A percentile compares a stretch with the other conserved stretches of the same genome.
These are phyloP conservation scores for Spilarctia lutea DNA, from an alignment of 2,888 invertebrate species.

Conservation along the genomic window DNA sequence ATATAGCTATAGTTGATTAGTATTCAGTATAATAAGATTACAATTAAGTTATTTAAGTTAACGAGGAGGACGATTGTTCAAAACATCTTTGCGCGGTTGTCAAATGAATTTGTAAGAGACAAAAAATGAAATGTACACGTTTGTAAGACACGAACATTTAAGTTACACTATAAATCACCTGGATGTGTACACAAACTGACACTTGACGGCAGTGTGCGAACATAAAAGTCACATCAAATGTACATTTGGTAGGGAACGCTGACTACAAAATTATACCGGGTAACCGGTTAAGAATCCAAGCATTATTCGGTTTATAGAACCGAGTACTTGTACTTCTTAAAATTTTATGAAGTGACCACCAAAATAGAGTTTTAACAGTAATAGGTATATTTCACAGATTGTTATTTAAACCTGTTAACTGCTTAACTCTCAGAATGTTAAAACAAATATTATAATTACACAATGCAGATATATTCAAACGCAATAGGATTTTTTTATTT, in stretches of 20 bases:
- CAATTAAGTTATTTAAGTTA: not conserved
- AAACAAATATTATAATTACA: not conserved
- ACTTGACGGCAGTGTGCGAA: conserved; percentile 4
- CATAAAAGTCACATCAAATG: conserved; percentile 10
- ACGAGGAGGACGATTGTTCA: not conserved
- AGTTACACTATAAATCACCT: conserved; percentile 16
- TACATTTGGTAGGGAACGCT: conserved; percentile 2
- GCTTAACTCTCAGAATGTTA: not conserved
- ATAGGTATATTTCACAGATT: not conserved
- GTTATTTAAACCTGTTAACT: not conserved
- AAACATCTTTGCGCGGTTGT: not conserved
- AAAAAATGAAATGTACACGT: not conserved
- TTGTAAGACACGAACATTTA: not conserved
- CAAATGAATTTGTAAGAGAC: not conserved
- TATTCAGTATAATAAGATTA: not conserved
- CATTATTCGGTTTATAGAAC: conserved; percentile 3
- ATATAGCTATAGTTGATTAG: not conserved
- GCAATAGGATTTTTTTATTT: too few species aligned
- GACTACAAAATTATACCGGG: conserved; percentile 16
- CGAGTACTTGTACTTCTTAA: not conserved
- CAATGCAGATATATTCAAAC: not conserved
- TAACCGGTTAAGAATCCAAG: conserved; percentile 7
- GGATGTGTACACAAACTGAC: conserved; percentile 9
- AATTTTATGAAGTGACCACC: not conserved
- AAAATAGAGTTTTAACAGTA: not conserved